Evolutionary conservation across 2,888 invertebrate genomes (phyloP).

Genomic region (Meandrusa payeni): DNA sequence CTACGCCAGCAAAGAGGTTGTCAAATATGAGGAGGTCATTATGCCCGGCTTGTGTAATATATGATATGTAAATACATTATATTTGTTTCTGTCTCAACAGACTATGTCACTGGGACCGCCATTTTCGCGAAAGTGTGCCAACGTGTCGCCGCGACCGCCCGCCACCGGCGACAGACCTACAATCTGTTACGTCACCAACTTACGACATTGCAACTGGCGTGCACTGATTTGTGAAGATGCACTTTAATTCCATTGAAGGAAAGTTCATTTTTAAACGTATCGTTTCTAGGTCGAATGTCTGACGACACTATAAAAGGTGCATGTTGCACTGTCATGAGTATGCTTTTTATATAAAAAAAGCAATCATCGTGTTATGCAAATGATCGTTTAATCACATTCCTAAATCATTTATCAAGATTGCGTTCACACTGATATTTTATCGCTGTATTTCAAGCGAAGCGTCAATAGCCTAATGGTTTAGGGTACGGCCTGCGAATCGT

Average conservation of each 20-base stretch:
- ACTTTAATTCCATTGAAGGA: conserved; percentile 9
- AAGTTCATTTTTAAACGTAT: conserved; percentile 24
- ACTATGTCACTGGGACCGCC: conserved; percentile 11
- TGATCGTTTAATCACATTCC: background rate
- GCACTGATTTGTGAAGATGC: conserved; percentile 15
- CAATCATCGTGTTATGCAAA: conserved; percentile 13
- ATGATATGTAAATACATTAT: conserved; percentile 32
- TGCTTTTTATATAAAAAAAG: conserved; percentile 6
- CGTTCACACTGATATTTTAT: too few relatives aligned
- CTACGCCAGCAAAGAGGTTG: background rate
- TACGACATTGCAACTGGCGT: conserved; percentile 42
- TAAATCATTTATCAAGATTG: background rate
- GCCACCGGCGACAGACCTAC: conserved; percentile 38
- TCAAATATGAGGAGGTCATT: conserved; percentile 4
- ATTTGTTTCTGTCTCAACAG: conserved; percentile 10
- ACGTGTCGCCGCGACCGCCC: conserved; percentile 38
- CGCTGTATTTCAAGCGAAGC: too few relatives aligned
- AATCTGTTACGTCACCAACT: conserved; percentile 48
- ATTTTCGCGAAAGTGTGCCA: conserved; percentile 46
- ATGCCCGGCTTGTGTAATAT: conserved; percentile 26
- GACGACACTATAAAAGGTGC: conserved; percentile 35
- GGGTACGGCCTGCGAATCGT: too few relatives aligned
- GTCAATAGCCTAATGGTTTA: too few relatives aligned
- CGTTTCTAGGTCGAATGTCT: conserved; percentile 39
- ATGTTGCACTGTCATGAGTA: conserved; percentile 34